Evolutionary conservation across 2,113 vertebrate species (phyloP).

Genomic region (Spea bombifrons): DNA sequence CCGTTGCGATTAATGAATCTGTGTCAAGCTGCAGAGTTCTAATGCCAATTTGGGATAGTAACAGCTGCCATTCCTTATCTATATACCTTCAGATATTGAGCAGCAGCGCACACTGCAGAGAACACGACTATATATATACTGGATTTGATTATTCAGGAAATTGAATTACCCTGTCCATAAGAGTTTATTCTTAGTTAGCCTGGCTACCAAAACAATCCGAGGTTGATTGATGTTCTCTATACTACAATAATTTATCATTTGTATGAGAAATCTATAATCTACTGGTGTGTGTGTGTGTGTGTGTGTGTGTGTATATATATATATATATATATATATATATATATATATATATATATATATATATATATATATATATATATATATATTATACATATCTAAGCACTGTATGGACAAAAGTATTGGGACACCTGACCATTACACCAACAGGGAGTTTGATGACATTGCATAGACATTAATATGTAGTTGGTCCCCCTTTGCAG

Average conservation of each 20-base stretch:
- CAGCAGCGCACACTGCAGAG: slow-evolving; percentile 34
- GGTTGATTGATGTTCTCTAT: not conserved
- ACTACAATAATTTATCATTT: not conserved
- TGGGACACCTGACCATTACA: no score
- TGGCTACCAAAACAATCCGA: not conserved
- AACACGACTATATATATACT: slow-evolving; percentile 18
- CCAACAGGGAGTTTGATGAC: no score
- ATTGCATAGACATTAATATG: no score
- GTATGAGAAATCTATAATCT: not conserved
- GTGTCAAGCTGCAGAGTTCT: slow-evolving; percentile 37
- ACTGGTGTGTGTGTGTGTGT: no score
- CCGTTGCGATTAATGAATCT: slow-evolving; percentile 41
- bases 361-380: no score
- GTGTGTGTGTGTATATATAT: no score
- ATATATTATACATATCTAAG: no score
- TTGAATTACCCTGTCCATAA: slow-evolving; percentile 24
- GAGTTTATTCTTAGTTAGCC: not conserved
- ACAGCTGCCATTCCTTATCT: slow-evolving; percentile 43
- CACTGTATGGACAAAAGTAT: no score
- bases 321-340: no score
- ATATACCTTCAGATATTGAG: slow-evolving; percentile 31
- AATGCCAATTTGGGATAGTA: slow-evolving; percentile 41
- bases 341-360: no score
- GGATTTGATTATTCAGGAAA: slow-evolving; percentile 15
- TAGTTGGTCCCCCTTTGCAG: no score